Evolutionary conservation across 1,140 invertebrate species (phyloP).

Genomic region (Hypsibius dujardini): DNA sequence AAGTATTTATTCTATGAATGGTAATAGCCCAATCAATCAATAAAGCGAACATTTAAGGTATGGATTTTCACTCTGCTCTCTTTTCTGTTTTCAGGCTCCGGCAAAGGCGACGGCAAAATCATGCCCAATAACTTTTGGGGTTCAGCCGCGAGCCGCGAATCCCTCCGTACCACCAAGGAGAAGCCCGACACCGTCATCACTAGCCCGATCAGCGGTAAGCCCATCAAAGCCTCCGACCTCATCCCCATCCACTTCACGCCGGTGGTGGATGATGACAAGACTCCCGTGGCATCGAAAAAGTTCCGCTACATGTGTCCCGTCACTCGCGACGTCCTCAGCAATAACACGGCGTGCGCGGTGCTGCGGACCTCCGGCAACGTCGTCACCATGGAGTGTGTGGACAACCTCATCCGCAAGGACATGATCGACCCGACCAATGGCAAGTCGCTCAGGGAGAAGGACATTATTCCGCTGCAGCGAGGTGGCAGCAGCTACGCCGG

Average conservation of each 20-base stretch:
- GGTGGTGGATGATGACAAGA: constrained; percentile 42
- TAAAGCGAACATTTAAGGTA: too few relatives aligned
- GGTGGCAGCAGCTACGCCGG: too few relatives aligned
- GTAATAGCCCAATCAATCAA: neutral
- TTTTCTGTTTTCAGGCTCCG: too few relatives aligned
- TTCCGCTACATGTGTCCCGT: constrained; percentile 92
- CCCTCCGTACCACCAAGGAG: too few relatives aligned
- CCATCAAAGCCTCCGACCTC: constrained; percentile 76
- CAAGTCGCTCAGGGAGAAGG: too few relatives aligned
- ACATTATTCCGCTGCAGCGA: too few relatives aligned
- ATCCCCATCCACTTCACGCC: constrained; percentile 81
- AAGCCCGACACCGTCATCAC: too few relatives aligned
- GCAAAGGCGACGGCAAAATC: too few relatives aligned
- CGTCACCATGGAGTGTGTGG: constrained; percentile 84
- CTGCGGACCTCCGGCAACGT: constrained; percentile 80
- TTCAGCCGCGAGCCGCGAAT: too few relatives aligned
- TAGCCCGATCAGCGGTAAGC: constrained; percentile 80
- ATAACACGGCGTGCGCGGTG: constrained; percentile 79
- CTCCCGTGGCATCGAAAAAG: constrained; percentile 30
- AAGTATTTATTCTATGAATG: too few relatives aligned
- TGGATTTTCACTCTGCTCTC: too few relatives aligned
- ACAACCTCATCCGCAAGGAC: constrained; percentile 89
- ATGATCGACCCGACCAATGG: constrained; percentile 86
- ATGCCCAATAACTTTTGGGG: too few relatives aligned
- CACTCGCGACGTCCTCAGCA: constrained; percentile 82